Percentiles rank a stretch among this genome's conserved stretches.
Evolutionary conservation across 2,113 vertebrate genomes (phyloP).

Genomic region (Macroglossus sobrinus): DNA sequence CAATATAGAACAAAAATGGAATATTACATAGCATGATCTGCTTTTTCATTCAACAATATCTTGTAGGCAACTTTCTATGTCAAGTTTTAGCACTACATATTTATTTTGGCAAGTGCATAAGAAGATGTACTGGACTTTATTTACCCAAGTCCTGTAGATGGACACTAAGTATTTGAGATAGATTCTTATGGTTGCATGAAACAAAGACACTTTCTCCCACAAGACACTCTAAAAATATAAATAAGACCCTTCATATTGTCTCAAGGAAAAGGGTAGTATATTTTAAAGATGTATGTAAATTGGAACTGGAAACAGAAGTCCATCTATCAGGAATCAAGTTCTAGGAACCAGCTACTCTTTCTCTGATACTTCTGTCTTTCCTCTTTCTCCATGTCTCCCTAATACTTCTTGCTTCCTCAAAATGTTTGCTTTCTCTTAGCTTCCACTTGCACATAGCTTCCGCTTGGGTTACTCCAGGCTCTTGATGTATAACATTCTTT

Average conservation of each 20-base stretch:
- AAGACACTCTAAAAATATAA: neutral
- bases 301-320: neutral
- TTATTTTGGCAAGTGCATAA: neutral
- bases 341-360: neutral
- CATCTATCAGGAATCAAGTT: neutral
- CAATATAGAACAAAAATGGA: neutral
- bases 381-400: neutral
- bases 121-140: neutral
- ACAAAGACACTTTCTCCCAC: neutral
- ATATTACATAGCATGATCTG: neutral
- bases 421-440: neutral
- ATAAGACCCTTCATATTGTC: neutral
- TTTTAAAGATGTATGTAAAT: neutral
- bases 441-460: neutral
- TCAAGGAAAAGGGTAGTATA: neutral
- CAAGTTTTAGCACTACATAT: neutral
- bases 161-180: neutral
- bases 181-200: neutral
- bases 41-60: constrained; percentile 6
- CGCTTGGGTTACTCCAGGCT: neutral
- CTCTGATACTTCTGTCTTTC: neutral
- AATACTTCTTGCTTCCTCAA: neutral
- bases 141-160: neutral
- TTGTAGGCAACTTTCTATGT: neutral
- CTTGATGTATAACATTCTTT: neutral